Evolutionary conservation across 2,797 vertebrate species (phyloP), one percentile per base, ranked within the genome.

Genomic region (Carapus acus): DNA sequence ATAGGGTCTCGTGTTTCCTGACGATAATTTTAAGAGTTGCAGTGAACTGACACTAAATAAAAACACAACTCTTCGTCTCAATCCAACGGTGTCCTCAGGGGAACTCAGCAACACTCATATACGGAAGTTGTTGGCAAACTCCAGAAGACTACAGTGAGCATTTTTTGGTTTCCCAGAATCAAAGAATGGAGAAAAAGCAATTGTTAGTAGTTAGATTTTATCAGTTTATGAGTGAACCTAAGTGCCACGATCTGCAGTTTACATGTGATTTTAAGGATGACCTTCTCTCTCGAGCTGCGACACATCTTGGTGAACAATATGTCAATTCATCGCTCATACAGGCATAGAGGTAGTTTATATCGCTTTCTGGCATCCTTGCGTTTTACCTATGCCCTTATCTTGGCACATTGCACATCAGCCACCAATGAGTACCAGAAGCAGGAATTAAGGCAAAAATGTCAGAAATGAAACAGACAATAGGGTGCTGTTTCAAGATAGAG

Each of bases 291-390:
- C 71, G 81, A 73, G 67, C 71, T 54, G 62, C 47, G 43, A 69
- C 31, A 62, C 27, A 39, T 60, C 65, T 73, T 40, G 60, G 45
- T 40, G 48, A 65, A 73, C 53, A 78, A 61, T 62, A 49, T 43
- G 48, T 75, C 37, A 71, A 64, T 62, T 54, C 54, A 82, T 72
- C 56, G 74, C 33, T 61, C 49, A 63, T 62, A 77, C 58, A 73
- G 52, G 37, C 65, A 73, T 39, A 78, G 79, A 81, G 76, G 78
- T 82, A 83, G 77, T 43, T 81, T 76, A 80, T 66, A 72, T 69
- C 58, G 55, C 20, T 70, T 51, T 38, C 68, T 72, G 59, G 65
- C 71, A 62, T 59, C 66, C 67, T 74, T 65, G 64, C 20, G 2
- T 65, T 66, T 78, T 73, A 66, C 71, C 61, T 61, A 73, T 50